phyloP scores from a whole-genome alignment of 2,797 vertebrate species.

The Enteromius afrohamiltoni region DNA sequence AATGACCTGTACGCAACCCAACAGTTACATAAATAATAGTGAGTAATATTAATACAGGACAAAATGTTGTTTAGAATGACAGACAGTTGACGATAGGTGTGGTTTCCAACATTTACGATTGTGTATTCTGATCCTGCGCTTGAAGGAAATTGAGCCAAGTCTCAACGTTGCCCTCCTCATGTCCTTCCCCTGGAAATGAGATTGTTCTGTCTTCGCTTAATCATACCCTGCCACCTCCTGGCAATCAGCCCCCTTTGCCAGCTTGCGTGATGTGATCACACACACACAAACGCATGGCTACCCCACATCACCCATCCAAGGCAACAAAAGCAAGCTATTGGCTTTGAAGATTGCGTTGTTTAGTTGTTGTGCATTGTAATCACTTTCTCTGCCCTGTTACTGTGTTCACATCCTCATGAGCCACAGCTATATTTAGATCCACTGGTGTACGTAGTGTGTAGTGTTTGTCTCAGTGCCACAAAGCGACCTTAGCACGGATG shows the following conservation, averaged over 20 bases:
- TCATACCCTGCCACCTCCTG: conserved; percentile 56
- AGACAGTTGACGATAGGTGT: neutral
- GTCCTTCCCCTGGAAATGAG: conserved; percentile 44
- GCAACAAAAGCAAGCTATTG: conserved; percentile 63
- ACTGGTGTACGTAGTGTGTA: neutral
- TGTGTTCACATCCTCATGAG: conserved; percentile 31
- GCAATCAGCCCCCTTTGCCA: conserved; percentile 35
- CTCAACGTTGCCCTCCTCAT: conserved; percentile 45
- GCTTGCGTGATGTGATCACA: conserved; percentile 37
- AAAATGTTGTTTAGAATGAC: neutral
- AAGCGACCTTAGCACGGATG: conserved; percentile 58
- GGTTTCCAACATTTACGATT: neutral
- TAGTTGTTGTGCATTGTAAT: conserved; percentile 63
- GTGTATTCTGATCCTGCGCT: conserved; percentile 19
- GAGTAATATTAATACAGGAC: neutral
- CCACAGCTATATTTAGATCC: conserved; percentile 56
- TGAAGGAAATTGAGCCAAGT: conserved; percentile 34
- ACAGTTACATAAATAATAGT: neutral
- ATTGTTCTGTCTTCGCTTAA: conserved; percentile 41
- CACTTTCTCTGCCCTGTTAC: conserved; percentile 22
- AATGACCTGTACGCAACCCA: neutral
- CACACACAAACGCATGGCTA: neutral
- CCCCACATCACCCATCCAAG: conserved; percentile 64
- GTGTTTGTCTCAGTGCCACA: conserved; percentile 57
- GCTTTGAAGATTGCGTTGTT: conserved; percentile 62